Base-by-base conservation (phyloP, 2,113 vertebrate genomes). In the Asarcornis scutulata region DNA sequence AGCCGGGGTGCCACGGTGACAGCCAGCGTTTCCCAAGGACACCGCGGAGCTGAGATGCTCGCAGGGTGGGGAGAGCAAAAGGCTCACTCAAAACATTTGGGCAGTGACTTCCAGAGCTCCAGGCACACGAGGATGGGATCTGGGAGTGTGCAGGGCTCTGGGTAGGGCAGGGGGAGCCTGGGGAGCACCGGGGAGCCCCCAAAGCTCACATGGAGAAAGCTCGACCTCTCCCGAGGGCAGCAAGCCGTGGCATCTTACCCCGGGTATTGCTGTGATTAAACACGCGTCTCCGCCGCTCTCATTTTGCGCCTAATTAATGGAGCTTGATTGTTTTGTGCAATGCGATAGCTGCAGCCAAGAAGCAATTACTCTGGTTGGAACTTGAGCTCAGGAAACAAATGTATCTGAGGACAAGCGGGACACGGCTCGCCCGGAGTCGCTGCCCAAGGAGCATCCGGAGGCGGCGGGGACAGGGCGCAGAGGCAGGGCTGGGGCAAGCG, bases 1-100 rank as follows among this genome's bases (percentile, higher is more conserved):
- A 92, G 80, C 64, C 73, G 52, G 89, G 86, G 91, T 93, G 91
- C 86, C 89, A 71, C 89, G 58, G 81, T 26, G 1, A 92, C 68
- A 84, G 86, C 21, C 71, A 64, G 85, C 87, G 50, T 87, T 83
- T 95, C 76, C 91, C 91, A 87, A 67, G 71, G 86, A 94, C n/a
- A 31, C 72, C 55, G 0, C 91, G 59, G 88, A 80, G 84, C 84
- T 21, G 58, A 40, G 93, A 81, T 69, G 67, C 44, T 25, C 11
- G 85, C 79, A 69, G 71, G 88, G 88, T 91, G 75, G 42, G 67
- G 31, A 91, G n/a, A 91, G 91, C 91, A 89, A 94, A 91, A 38
- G 38, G 21, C 62, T 86, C 3, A 18, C n/a, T 11, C 78, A 58
- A n/a, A 89, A 71, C 1, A 13, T 31, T 73, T 36, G n/a, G 50